Conservation (phyloP, 2,888 invertebrate genomes). For the Chloromyia formosa region DNA sequence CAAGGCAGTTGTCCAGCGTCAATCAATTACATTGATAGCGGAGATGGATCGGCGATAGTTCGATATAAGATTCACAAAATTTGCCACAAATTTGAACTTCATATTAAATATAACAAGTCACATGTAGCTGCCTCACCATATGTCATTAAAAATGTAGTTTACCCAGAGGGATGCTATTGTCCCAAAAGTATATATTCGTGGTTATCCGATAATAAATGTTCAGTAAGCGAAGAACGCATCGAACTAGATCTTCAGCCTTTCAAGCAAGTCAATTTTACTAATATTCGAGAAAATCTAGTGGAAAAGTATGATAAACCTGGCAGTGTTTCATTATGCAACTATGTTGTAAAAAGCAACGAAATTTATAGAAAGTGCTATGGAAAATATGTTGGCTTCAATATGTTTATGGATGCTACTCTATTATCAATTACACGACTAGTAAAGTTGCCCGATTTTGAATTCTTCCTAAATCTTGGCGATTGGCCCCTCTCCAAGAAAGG, state of each 20-base stretch:
- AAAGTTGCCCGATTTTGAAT: slow-evolving; percentile 83
- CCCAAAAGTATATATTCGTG: slow-evolving; percentile 74
- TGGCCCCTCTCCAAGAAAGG: slow-evolving; percentile 83
- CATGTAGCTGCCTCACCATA: slow-evolving; percentile 61
- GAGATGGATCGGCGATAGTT: slow-evolving; percentile 84
- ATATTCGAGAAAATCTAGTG: slow-evolving; percentile 71
- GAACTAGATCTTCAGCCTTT: slow-evolving; percentile 76
- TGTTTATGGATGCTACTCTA: slow-evolving; percentile 91
- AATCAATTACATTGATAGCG: slow-evolving; percentile 80
- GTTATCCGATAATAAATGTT: slow-evolving; percentile 74
- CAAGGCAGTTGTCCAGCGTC: slow-evolving; percentile 74
- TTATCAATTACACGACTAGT: slow-evolving; percentile 84
- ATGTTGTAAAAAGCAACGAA: slow-evolving; percentile 83
- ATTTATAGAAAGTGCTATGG: slow-evolving; percentile 91
- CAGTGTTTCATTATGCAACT: slow-evolving; percentile 89
- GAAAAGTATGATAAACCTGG: slow-evolving; percentile 79
- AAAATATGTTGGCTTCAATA: slow-evolving; percentile 93
- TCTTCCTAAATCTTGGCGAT: slow-evolving; percentile 93
- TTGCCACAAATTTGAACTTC: slow-evolving; percentile 76
- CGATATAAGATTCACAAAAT: slow-evolving; percentile 83
- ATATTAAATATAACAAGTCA: slow-evolving; percentile 66
- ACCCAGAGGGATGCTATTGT: slow-evolving; percentile 87
- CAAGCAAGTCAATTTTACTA: slow-evolving; percentile 74
- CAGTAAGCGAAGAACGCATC: slow-evolving; percentile 73
- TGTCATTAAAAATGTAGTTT: slow-evolving; percentile 66